Percentiles rank a stretch among this genome's conserved stretches.
phyloP scores from a whole-genome alignment of 92 coral and sea anemone species.

The Porites evermanni region DNA sequence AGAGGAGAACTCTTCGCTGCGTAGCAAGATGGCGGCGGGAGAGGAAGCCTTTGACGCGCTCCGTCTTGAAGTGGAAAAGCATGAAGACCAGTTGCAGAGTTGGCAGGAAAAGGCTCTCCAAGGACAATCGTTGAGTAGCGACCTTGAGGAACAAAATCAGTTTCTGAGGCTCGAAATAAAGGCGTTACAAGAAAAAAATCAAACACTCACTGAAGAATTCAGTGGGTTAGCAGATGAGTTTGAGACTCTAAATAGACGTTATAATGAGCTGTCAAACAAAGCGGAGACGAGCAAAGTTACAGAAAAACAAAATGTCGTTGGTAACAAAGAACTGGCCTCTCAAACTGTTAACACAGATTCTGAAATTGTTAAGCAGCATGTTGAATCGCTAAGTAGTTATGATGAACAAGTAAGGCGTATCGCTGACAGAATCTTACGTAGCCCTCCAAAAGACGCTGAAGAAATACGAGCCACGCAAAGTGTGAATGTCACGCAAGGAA shows the following conservation, averaged over 20 bases:
- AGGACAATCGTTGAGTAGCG: conserved; percentile 34
- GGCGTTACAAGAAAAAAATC: conserved; percentile 37
- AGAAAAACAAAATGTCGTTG: conserved; percentile 37
- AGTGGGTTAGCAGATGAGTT: conserved; percentile 52
- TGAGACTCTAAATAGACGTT: conserved; percentile 42
- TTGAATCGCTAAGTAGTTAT: conserved; percentile 76
- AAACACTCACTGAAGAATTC: conserved; percentile 33
- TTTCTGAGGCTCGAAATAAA: conserved; percentile 62
- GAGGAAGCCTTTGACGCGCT: conserved; percentile 15
- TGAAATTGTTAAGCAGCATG: conserved; percentile 46
- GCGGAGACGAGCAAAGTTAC: neutral
- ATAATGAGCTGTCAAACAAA: conserved; percentile 28
- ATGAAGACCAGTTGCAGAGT: conserved; percentile 13
- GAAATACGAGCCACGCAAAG: conserved; percentile 3
- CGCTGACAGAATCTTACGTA: conserved; percentile 74
- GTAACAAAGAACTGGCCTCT: conserved; percentile 37
- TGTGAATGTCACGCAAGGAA: neutral
- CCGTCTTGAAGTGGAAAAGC: conserved; percentile 32
- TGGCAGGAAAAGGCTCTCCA: conserved; percentile 51
- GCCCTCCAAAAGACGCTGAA: conserved; percentile 43
- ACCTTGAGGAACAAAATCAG: conserved; percentile 74
- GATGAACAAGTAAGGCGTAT: conserved; percentile 88
- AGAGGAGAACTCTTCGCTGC: conserved; percentile 53
- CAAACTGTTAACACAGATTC: neutral
- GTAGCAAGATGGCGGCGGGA: neutral